phyloP scores from a whole-genome alignment of 2,888 invertebrate species.

The Coleophora deauratella region DNA sequence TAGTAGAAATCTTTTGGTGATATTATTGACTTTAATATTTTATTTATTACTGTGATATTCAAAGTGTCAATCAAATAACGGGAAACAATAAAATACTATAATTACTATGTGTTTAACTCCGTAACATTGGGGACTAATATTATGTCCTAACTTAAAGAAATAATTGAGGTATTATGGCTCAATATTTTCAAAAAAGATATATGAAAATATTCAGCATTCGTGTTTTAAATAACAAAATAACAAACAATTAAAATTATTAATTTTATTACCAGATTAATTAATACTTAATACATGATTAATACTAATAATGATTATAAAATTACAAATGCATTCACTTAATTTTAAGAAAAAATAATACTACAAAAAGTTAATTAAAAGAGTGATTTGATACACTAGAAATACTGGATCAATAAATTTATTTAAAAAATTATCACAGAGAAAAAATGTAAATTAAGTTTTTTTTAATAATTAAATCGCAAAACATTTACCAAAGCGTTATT shows the following conservation, averaged over 20 bases:
- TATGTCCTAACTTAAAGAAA: slow-evolving; percentile 23
- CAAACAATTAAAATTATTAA: slow-evolving; percentile 18
- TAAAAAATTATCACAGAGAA: slow-evolving; percentile 52
- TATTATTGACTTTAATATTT: slow-evolving; percentile 13
- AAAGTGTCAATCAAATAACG: slow-evolving; percentile 68
- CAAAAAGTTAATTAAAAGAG: background rate
- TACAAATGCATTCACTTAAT: slow-evolving; percentile 30
- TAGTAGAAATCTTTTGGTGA: background rate
- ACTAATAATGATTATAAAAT: slow-evolving; percentile 34
- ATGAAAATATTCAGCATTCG: too few species aligned
- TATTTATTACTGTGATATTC: slow-evolving; percentile 34
- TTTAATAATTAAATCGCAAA: background rate
- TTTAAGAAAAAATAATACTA: slow-evolving; percentile 13
- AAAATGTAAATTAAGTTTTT: slow-evolving; percentile 21
- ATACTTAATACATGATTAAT: slow-evolving; percentile 37
- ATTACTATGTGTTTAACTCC: slow-evolving; percentile 45
- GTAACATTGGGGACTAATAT: slow-evolving; percentile 41
- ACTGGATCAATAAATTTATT: slow-evolving; percentile 20
- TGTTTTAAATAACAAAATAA: slow-evolving; percentile 17
- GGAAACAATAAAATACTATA: slow-evolving; percentile 25
- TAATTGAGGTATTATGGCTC: background rate
- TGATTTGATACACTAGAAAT: slow-evolving; percentile 6
- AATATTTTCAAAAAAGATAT: too few species aligned
- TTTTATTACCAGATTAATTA: slow-evolving; percentile 37
- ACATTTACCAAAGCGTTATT: background rate